phyloP scores from a whole-genome alignment of 1,140 invertebrate species.

The Pseudomyrmex cubaensis region DNA sequence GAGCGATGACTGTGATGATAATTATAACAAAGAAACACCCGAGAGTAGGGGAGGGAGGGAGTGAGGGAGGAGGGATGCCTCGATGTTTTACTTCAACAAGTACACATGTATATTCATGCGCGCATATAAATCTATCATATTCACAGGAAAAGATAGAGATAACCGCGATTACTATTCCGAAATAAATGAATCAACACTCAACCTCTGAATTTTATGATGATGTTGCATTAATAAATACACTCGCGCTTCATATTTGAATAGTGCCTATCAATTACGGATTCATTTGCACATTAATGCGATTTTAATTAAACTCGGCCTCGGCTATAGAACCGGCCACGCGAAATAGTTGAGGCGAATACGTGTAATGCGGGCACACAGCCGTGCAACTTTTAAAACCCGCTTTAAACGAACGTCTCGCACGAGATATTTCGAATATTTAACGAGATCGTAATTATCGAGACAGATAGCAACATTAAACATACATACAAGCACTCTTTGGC shows the following conservation, averaged over 20 bases:
- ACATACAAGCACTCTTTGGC: conserved; percentile 17
- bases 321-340: not conserved
- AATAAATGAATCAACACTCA: conserved; percentile 24
- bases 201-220: not conserved
- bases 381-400: conserved; percentile 35
- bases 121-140: conserved; percentile 32
- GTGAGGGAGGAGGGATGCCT: no score
- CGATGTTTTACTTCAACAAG: conserved; percentile 32
- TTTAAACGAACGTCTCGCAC: conserved; percentile 39
- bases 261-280: conserved; percentile 42
- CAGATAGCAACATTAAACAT: conserved; percentile 44
- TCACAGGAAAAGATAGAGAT: conserved; percentile 7
- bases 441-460: conserved; percentile 55
- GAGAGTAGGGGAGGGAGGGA: not conserved
- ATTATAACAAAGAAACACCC: conserved; percentile 10
- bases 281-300: conserved; percentile 53
- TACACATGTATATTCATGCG: conserved; percentile 26
- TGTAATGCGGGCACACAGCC: conserved; percentile 4
- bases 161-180: conserved; percentile 8
- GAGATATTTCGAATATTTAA: conserved; percentile 57
- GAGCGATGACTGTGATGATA: conserved; percentile 36
- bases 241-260: conserved; percentile 26
- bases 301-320: conserved; percentile 47
- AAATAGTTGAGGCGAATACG: conserved; percentile 47
- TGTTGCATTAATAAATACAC: not conserved